Evolutionary conservation across 1,140 invertebrate species (phyloP).

Genomic region (Bombus pyrosoma): DNA sequence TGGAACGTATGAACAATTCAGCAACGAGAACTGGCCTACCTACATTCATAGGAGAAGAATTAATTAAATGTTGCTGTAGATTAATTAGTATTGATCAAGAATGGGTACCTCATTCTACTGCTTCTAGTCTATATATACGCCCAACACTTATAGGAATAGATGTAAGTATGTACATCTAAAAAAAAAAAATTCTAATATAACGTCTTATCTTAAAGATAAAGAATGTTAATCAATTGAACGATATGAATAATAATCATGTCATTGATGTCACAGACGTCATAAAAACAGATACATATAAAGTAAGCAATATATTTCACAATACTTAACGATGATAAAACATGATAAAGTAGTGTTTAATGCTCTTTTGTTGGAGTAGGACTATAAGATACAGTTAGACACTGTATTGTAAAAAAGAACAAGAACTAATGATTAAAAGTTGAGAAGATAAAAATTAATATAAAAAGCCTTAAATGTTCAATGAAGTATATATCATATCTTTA

Average conservation of each 20-base stretch:
- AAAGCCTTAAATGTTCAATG: background rate
- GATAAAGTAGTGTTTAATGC: constrained; percentile 59
- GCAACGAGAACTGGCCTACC: constrained; percentile 94
- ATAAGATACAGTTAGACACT: constrained; percentile 29
- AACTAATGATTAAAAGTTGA: background rate
- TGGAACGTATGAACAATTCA: constrained; percentile 95
- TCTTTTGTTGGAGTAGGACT: constrained; percentile 47
- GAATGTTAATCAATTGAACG: constrained; percentile 36
- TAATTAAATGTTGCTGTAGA: constrained; percentile 93
- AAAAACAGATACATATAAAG: constrained; percentile 31
- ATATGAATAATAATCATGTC: constrained; percentile 34
- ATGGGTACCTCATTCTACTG: constrained; percentile 96
- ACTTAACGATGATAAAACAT: constrained; percentile 61
- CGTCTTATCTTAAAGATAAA: constrained; percentile 16
- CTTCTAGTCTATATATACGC: constrained; percentile 96
- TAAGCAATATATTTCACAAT: constrained; percentile 69
- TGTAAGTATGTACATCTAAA: constrained; percentile 85
- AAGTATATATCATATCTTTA: background rate
- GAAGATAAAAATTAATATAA: background rate
- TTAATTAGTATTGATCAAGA: constrained; percentile 96
- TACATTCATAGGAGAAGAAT: constrained; percentile 93
- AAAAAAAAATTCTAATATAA: constrained; percentile 22
- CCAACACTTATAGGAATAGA: constrained; percentile 98
- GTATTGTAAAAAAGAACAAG: background rate
- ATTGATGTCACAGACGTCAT: constrained; percentile 68